Conservation (phyloP, 2,888 invertebrate genomes). For the Drosophila conformis region DNA sequence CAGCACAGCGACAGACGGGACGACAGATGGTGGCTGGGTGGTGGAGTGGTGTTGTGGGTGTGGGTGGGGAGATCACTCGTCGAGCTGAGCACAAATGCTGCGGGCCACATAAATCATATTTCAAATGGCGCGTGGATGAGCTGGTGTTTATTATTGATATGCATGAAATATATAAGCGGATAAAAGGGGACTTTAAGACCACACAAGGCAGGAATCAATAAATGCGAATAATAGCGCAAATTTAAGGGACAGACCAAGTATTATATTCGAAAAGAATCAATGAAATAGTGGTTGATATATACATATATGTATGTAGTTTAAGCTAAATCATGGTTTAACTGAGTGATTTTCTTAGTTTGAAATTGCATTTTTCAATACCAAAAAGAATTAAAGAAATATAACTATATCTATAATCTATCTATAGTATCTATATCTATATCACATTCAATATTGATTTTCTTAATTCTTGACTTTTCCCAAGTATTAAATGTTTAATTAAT, state of each 20-base stretch:
- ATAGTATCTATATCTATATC: too few species aligned
- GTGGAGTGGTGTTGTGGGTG: background rate
- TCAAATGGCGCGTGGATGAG: slow-evolving; percentile 61
- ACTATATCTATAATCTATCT: background rate
- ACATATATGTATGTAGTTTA: too few species aligned
- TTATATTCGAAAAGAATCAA: background rate
- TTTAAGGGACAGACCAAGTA: background rate
- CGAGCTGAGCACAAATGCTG: slow-evolving; percentile 46
- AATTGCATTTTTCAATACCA: background rate
- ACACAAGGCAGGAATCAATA: slow-evolving; percentile 11
- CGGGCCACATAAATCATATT: slow-evolving; percentile 76
- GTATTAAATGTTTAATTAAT: slow-evolving; percentile 9
- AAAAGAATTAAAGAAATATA: background rate
- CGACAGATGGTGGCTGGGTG: background rate
- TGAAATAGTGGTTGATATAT: background rate
- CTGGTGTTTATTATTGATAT: slow-evolving; percentile 55
- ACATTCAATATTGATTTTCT: background rate
- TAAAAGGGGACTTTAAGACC: slow-evolving; percentile 46
- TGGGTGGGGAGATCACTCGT: slow-evolving; percentile 10
- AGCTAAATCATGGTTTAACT: background rate
- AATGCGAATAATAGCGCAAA: background rate
- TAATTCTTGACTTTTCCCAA: background rate
- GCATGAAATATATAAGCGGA: slow-evolving; percentile 57
- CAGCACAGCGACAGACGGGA: background rate
- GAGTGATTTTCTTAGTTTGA: background rate